phyloP scores from a whole-genome alignment of 2,888 invertebrate genomes.

The Elysia crispata region DNA sequence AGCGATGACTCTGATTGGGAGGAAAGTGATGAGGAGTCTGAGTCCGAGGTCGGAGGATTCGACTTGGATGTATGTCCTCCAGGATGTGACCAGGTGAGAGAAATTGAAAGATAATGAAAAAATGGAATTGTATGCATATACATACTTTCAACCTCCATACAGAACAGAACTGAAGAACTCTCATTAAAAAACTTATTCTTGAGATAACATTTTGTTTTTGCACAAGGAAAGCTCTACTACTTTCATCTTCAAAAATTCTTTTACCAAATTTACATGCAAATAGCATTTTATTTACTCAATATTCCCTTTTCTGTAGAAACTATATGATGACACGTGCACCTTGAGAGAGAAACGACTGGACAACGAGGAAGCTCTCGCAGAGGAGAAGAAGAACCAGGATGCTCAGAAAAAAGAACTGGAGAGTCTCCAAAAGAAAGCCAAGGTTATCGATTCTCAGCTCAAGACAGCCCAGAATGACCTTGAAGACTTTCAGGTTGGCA shows the following conservation, averaged over 20 bases:
- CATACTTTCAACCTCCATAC: too few relatives aligned
- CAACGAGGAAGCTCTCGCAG: slow-evolving; percentile 74
- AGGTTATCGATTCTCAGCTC: slow-evolving; percentile 73
- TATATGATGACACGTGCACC: slow-evolving; percentile 76
- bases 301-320: slow-evolving; percentile 55
- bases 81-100: slow-evolving; percentile 73
- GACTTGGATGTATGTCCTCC: slow-evolving; percentile 78
- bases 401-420: slow-evolving; percentile 75
- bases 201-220: too few relatives aligned
- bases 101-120: background rate
- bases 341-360: slow-evolving; percentile 76
- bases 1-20: slow-evolving; percentile 76
- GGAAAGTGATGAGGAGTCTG: slow-evolving; percentile 76
- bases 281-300: too few relatives aligned
- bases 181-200: too few relatives aligned
- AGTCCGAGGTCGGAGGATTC: slow-evolving; percentile 73
- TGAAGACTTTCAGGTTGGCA: slow-evolving; percentile 77
- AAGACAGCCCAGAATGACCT: slow-evolving; percentile 75
- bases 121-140: background rate
- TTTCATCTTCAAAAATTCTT: too few relatives aligned
- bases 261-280: too few relatives aligned
- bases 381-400: slow-evolving; percentile 76
- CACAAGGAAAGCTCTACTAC: too few relatives aligned
- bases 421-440: slow-evolving; percentile 74
- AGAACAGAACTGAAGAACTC: too few relatives aligned